Percentiles rank a stretch among this genome's conserved stretches.
Conservation (phyloP, 2,797 vertebrate genomes). For the Danio choprae region DNA sequence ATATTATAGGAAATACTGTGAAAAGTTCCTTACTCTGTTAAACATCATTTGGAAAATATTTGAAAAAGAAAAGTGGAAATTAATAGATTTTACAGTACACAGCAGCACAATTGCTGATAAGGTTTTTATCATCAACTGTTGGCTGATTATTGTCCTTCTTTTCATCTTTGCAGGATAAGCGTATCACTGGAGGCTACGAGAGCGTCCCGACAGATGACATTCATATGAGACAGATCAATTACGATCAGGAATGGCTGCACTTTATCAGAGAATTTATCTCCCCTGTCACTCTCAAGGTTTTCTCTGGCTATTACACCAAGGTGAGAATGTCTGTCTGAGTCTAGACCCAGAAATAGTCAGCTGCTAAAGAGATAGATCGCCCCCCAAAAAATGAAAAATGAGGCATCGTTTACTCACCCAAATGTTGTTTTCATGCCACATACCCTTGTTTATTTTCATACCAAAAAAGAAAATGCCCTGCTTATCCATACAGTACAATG, state of each 20-base stretch:
- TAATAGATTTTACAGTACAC: not conserved
- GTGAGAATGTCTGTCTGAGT: constrained; percentile 65
- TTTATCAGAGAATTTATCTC: constrained; percentile 97
- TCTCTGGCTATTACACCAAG: constrained; percentile 97
- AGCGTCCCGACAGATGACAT: constrained; percentile 98
- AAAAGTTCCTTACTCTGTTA: no score
- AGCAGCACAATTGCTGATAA: not conserved
- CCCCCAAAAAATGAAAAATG: no score
- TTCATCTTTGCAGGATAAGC: constrained; percentile 84
- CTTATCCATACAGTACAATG: no score
- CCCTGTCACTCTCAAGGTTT: constrained; percentile 94
- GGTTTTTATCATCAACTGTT: not conserved
- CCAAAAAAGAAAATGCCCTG: no score
- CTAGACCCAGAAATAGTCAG: constrained; percentile 7
- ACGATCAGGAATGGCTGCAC: constrained; percentile 95
- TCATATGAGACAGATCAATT: constrained; percentile 93
- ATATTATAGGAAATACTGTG: no score
- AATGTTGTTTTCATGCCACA: no score
- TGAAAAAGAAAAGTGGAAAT: not conserved
- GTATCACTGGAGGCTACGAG: constrained; percentile 95
- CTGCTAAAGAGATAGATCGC: not conserved
- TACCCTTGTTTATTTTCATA: no score
- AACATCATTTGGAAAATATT: no score
- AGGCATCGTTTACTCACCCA: no score
- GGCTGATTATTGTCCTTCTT: constrained; percentile 16